A percentile compares a stretch with the other conserved stretches of the same genome.
Conservation (phyloP, 2,888 invertebrate genomes). For the Lithophane leautieri region DNA sequence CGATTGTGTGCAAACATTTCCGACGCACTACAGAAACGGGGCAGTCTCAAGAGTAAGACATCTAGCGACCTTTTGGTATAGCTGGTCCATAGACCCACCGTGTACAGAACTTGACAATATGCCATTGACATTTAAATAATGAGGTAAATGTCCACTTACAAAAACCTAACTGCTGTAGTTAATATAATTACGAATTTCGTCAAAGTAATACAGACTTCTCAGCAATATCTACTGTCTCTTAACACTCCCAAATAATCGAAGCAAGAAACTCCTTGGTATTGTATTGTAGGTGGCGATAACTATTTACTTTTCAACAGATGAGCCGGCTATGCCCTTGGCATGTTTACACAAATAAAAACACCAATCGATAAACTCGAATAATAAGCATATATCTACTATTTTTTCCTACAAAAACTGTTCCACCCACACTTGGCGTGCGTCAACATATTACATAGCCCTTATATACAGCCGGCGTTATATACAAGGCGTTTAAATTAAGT, state of each 20-base stretch:
- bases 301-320: background rate
- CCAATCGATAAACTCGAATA: background rate
- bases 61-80: no score
- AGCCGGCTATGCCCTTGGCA: background rate
- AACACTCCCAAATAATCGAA: background rate
- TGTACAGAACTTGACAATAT: no score
- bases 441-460: conserved; percentile 45
- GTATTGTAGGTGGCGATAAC: background rate
- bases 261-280: background rate
- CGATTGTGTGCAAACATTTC: no score
- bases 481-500: conserved; percentile 67
- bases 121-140: no score
- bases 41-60: no score
- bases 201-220: background rate
- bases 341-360: background rate
- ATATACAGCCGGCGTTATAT: conserved; percentile 55
- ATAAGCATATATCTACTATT: background rate
- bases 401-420: background rate
- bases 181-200: background rate
- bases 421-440: conserved; percentile 7
- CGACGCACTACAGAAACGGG: no score
- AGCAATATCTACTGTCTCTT: background rate
- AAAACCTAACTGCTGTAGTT: no score
- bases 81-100: no score
- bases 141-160: no score